These are phyloP conservation scores for Willisornis vidua DNA, from an alignment of 2,113 vertebrate species.

Conservation along the genomic window DNA sequence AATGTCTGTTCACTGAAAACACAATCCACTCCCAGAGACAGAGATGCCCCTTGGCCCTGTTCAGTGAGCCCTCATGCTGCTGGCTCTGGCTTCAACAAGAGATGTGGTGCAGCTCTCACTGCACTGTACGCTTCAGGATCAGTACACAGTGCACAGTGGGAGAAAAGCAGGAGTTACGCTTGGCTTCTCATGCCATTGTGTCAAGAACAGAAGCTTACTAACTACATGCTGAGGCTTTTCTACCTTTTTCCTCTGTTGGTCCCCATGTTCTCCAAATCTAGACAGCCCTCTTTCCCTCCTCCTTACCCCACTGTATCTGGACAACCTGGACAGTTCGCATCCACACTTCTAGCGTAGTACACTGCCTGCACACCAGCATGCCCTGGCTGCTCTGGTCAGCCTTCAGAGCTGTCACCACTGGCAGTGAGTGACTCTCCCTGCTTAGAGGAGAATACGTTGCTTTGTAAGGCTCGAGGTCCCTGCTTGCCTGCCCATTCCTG, in stretches of 20 bases:
- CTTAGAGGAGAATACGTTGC: neutral
- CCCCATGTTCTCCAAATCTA: neutral
- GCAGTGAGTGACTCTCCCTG: neutral
- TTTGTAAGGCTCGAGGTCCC: neutral
- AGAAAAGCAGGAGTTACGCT: neutral
- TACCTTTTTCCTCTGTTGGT: neutral
- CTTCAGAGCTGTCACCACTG: neutral
- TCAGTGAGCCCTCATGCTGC: neutral
- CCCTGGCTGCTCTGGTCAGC: fast-evolving
- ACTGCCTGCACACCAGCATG: fast-evolving
- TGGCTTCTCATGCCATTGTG: neutral
- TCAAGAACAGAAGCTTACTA: neutral
- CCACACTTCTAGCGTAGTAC: neutral
- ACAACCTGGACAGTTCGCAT: neutral
- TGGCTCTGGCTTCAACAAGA: neutral
- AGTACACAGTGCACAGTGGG: neutral
- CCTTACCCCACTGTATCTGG: neutral
- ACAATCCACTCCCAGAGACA: neutral
- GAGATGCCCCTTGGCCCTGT: neutral
- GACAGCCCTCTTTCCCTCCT: neutral
- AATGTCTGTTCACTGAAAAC: neutral
- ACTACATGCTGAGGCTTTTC: neutral
- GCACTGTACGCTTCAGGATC: neutral
- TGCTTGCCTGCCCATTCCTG: slow-evolving; percentile 5
- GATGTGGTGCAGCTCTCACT: neutral